Percentiles rank a stretch among this genome's conserved stretches.
These are phyloP conservation scores for Microcebus griseorufus DNA, from an alignment of 2,113 vertebrate species.

Conservation along the genomic window DNA sequence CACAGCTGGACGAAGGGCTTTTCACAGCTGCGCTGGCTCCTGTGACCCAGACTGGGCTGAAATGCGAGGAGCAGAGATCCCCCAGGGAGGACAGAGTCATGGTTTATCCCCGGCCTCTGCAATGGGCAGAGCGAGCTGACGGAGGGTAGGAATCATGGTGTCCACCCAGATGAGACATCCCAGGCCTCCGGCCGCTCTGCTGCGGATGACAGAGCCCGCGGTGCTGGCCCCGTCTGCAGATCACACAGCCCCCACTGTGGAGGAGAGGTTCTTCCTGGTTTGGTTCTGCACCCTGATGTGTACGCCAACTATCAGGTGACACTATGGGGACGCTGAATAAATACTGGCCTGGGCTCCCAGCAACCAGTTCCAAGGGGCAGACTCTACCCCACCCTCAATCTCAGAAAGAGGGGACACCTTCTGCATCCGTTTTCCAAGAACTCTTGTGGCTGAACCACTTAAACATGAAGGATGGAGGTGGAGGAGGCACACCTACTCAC, in stretches of 20 bases:
- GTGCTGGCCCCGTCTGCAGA: neutral
- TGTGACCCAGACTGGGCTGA: neutral
- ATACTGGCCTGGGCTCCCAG: neutral
- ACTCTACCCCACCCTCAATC: neutral
- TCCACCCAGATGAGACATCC: neutral
- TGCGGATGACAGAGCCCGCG: rapidly evolving
- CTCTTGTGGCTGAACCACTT: neutral
- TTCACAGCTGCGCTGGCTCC: conserved; percentile 8
- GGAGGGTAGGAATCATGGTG: neutral
- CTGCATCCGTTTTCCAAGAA: neutral
- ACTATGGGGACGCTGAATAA: neutral
- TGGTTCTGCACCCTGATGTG: neutral
- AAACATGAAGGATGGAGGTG: neutral
- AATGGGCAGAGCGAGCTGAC: neutral
- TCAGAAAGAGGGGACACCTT: neutral
- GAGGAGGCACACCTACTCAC: no score
- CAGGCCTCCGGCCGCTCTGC: neutral
- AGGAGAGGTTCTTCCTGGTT: neutral
- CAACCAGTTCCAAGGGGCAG: neutral
- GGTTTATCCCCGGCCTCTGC: neutral
- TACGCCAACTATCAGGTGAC: neutral
- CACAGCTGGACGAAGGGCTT: conserved; percentile 4
- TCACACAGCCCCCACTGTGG: neutral
- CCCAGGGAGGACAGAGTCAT: neutral
- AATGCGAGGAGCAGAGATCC: conserved; percentile 32